Base-by-base conservation (phyloP, 2,113 vertebrate species). In the Rhagologus leucostigma region DNA sequence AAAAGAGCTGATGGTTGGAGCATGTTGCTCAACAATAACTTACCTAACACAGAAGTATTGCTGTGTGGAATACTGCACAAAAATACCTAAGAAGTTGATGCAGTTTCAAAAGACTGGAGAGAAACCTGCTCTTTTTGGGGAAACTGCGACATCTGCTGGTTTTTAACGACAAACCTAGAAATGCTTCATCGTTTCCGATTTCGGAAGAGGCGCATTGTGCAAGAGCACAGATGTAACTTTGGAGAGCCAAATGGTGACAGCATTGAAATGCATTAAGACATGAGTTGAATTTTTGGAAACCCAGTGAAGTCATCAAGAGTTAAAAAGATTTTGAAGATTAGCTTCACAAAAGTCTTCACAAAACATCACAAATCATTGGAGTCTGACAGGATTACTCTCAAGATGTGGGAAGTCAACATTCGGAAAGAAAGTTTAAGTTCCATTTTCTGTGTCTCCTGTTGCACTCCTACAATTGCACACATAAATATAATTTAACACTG, bases 121-220 rank as follows among this genome's bases (percentile, higher is more conserved):
- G 15, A 79, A 87, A n/a, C 7, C 9, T 33, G 21, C 21, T 91
- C 82, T 97, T 97, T 88, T 81, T 96, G 81, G 89, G 56, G 93
- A 91, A 98, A 98, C 65, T 90, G 80, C 90, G 97, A 97, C 97
- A 97, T 77, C 97, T 98, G 90, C 95, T 98, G 97, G 97, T 35
- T 92, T 74, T 67, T 16, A 76, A 33, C 0, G 4, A 89, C 74
- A 83, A 95, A 44, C 39, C 50, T 15, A 2, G 30, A 86, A 62
- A 78, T 37, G 83, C 41, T 37, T 65, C 30, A n/a, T 70, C 50
- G 18, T 22, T 42, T 11, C 16, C 35, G 9, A 10, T 74, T 95
- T 91, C 16, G 29, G n/a, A 56, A 37, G 41, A 81, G 6, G 11
- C 24, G 3, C 30, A 19, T 20, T 49, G 35, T 32, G 27, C 27